phyloP scores from a whole-genome alignment of 2,888 invertebrate genomes.

The Cylloceria caligata region DNA sequence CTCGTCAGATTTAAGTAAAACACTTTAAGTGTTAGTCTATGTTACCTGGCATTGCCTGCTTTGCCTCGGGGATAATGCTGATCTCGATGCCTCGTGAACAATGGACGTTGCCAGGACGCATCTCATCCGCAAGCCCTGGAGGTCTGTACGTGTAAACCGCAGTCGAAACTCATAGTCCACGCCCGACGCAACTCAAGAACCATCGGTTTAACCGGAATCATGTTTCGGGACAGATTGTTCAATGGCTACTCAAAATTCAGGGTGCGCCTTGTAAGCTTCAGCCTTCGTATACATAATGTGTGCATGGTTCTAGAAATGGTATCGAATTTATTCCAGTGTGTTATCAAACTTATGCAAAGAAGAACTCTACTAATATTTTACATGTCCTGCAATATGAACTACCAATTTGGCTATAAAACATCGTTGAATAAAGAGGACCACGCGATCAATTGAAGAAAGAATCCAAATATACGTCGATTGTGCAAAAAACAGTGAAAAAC shows the following conservation, averaged over 20 bases:
- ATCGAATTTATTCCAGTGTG: background rate
- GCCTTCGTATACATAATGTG: slow-evolving; percentile 14
- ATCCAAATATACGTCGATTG: too few species aligned
- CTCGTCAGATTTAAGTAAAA: slow-evolving; percentile 14
- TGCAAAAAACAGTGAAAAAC: too few species aligned
- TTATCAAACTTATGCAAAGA: background rate
- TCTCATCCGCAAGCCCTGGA: slow-evolving; percentile 41
- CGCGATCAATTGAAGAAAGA: too few species aligned
- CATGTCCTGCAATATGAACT: background rate
- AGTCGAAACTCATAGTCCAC: slow-evolving; percentile 41
- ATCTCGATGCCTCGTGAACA: slow-evolving; percentile 42
- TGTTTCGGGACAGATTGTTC: slow-evolving; percentile 32
- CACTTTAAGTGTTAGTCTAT: background rate
- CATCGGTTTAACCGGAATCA: slow-evolving; percentile 38
- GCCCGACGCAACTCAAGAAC: slow-evolving; percentile 26
- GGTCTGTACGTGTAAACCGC: slow-evolving; percentile 37
- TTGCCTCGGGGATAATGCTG: slow-evolving; percentile 21
- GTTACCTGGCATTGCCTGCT: slow-evolving; percentile 10
- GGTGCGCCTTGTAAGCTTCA: slow-evolving; percentile 4
- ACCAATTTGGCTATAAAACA: too few species aligned
- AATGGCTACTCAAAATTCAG: slow-evolving; percentile 23
- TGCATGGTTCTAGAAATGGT: background rate
- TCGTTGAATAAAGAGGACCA: too few species aligned
- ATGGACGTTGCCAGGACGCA: slow-evolving; percentile 38
- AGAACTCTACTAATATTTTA: background rate